Evolutionary conservation across 2,797 vertebrate genomes (phyloP).

Genomic region (Leptodactylus fallax): DNA sequence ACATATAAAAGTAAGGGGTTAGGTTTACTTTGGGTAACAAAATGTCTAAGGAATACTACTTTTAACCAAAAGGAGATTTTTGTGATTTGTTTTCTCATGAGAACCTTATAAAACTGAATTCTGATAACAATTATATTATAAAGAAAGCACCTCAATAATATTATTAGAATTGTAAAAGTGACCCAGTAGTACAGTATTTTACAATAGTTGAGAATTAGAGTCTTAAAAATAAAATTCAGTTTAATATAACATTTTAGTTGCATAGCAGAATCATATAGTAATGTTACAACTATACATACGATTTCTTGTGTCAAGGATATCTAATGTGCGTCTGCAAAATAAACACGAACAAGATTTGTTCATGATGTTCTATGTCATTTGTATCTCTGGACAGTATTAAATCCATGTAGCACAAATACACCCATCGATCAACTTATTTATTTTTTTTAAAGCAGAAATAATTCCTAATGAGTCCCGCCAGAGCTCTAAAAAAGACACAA

Average conservation of each 20-base stretch:
- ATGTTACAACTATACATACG: background rate
- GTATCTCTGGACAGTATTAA: conserved; percentile 50
- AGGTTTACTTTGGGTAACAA: background rate
- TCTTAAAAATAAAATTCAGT: background rate
- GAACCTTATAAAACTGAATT: too few species aligned
- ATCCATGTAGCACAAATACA: conserved; percentile 53
- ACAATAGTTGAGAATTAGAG: background rate
- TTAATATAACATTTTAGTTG: background rate
- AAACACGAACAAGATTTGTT: conserved; percentile 45
- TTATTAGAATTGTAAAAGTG: background rate
- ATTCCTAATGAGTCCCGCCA: conserved; percentile 54
- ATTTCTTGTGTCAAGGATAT: conserved; percentile 8
- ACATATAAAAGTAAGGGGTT: background rate
- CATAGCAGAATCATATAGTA: background rate
- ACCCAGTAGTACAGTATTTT: background rate
- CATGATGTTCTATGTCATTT: conserved; percentile 32
- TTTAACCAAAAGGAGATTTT: background rate
- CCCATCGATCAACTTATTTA: conserved; percentile 60
- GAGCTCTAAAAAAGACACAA: conserved; percentile 59
- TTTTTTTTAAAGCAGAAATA: conserved; percentile 62
- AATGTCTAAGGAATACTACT: background rate
- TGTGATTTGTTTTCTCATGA: background rate
- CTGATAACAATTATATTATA: background rate
- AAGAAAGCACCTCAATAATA: background rate
- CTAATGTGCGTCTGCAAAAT: conserved; percentile 13